These are phyloP conservation scores for Hylaea fasciaria DNA, from an alignment of 2,888 invertebrate genomes.

Conservation along the genomic window DNA sequence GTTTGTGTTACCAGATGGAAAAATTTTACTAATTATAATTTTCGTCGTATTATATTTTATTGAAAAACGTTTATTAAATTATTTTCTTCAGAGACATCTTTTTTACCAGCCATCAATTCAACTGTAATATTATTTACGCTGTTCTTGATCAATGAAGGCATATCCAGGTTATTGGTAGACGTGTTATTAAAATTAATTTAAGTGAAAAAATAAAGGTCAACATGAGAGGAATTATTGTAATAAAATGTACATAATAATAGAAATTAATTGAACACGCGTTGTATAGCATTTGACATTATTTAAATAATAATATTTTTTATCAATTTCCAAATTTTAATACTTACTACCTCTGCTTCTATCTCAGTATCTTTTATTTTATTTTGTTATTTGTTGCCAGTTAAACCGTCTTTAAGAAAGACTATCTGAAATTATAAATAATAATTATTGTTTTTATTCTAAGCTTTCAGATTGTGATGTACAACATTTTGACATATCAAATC, in stretches of 20 bases:
- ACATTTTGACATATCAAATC: conserved; percentile 75
- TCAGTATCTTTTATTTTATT: conserved; percentile 23
- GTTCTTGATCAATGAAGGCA: conserved; percentile 61
- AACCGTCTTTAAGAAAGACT: conserved; percentile 27
- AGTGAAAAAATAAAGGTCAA: conserved; percentile 80
- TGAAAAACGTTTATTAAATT: too few species aligned
- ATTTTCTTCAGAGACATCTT: too few species aligned
- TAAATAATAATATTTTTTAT: conserved; percentile 33
- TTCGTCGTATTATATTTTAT: too few species aligned
- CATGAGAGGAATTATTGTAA: conserved; percentile 82
- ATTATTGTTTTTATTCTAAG: conserved; percentile 24
- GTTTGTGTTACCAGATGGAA: too few species aligned
- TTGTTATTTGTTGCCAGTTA: conserved; percentile 5
- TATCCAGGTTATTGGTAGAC: conserved; percentile 73
- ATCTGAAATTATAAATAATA: neutral
- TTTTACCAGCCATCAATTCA: neutral
- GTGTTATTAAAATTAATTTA: conserved; percentile 66
- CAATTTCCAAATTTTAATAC: conserved; percentile 55
- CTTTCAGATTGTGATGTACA: conserved; percentile 65
- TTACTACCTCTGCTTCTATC: conserved; percentile 57
- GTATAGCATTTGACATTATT: conserved; percentile 51
- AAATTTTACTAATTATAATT: too few species aligned
- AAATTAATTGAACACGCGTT: conserved; percentile 58
- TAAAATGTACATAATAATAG: conserved; percentile 79
- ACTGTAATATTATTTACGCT: conserved; percentile 37